Conservation (phyloP, 2,888 invertebrate genomes). For the Philaethria dido region DNA sequence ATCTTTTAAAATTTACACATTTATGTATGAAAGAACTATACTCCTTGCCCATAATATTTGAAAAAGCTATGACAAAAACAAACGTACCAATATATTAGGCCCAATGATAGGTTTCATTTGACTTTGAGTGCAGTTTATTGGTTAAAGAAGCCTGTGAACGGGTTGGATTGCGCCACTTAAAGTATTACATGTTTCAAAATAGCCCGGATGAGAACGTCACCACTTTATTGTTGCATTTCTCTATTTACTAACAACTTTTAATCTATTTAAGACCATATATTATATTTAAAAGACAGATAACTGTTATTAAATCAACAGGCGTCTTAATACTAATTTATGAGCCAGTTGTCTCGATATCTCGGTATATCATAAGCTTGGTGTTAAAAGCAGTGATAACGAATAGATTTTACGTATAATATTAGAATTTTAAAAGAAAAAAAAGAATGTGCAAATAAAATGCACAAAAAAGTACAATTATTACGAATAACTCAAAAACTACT, state of each 20-base stretch:
- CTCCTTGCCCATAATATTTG: background rate
- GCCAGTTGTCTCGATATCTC: background rate
- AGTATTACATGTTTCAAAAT: slow-evolving; percentile 19
- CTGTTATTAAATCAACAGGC: no score
- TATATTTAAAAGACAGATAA: background rate
- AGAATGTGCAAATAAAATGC: no score
- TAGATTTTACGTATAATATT: background rate
- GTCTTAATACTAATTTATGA: no score
- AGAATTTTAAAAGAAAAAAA: background rate
- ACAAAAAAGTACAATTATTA: no score
- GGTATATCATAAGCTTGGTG: background rate
- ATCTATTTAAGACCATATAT: background rate
- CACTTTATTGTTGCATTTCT: background rate
- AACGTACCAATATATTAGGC: background rate
- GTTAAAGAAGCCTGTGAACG: slow-evolving; percentile 22
- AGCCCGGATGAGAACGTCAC: slow-evolving; percentile 13
- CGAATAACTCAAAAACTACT: no score
- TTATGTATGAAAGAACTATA: background rate
- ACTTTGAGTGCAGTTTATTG: slow-evolving; percentile 15
- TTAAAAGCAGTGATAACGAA: background rate
- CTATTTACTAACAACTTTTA: background rate
- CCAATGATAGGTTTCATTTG: slow-evolving; percentile 16
- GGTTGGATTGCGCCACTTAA: slow-evolving; percentile 18
- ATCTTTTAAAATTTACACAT: no score
- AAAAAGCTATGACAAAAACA: background rate